These are phyloP conservation scores for Phylloscopus collybita DNA, from an alignment of 2,797 vertebrate genomes.

Conservation along the genomic window DNA sequence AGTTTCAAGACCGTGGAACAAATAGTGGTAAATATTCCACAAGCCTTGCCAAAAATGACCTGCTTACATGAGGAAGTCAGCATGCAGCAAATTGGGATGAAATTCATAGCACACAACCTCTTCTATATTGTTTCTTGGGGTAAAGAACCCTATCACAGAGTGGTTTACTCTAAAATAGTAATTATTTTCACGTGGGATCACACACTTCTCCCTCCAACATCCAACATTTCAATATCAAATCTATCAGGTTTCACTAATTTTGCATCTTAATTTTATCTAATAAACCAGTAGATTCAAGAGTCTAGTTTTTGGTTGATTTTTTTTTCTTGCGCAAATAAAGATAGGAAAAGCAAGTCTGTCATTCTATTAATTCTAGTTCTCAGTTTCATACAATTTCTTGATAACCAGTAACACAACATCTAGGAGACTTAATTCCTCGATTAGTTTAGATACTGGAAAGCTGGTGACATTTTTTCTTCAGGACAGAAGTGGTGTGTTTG, in stretches of 20 bases:
- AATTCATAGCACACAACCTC: background rate
- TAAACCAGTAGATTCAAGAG: background rate
- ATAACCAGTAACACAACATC: background rate
- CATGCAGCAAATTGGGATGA: background rate
- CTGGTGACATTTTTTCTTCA: background rate
- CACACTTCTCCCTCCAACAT: background rate
- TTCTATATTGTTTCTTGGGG: background rate
- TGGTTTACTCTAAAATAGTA: background rate
- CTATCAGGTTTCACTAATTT: background rate
- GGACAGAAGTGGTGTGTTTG: background rate
- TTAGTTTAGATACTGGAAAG: background rate
- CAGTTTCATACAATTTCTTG: background rate
- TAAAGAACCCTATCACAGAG: background rate
- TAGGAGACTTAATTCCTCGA: background rate
- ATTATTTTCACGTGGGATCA: background rate
- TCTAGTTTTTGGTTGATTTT: background rate
- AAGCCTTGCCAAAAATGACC: background rate
- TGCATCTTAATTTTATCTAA: background rate
- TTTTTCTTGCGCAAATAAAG: background rate
- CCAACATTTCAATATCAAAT: background rate
- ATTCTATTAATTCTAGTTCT: background rate
- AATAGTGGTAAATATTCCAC: background rate
- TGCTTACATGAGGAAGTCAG: background rate
- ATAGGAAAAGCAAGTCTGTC: background rate
- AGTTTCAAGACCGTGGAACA: background rate